Percentiles rank a stretch among this genome's conserved stretches.
These are phyloP conservation scores for Hirudo medicinalis DNA, from an alignment of 1,140 invertebrate species.

Conservation along the genomic window DNA sequence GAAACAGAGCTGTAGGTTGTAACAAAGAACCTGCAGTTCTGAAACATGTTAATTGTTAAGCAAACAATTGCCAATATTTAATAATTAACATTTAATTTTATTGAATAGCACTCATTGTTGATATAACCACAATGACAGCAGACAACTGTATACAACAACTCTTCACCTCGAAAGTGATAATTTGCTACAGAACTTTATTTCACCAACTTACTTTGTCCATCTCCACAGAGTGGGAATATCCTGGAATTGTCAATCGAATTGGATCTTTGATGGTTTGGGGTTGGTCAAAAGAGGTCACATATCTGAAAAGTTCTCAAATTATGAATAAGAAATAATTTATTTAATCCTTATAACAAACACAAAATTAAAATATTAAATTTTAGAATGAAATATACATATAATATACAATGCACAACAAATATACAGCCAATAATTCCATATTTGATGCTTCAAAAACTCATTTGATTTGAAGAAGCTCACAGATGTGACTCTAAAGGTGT, in stretches of 20 bases:
- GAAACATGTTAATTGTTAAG: conserved; percentile 23
- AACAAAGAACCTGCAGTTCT: conserved; percentile 69
- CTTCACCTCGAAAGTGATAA: too few relatives aligned
- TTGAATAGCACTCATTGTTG: background rate
- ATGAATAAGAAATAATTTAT: background rate
- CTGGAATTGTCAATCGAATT: conserved; percentile 35
- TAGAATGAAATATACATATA: too few relatives aligned
- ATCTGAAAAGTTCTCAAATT: background rate
- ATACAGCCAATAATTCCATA: too few relatives aligned
- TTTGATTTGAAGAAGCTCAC: conserved; percentile 30
- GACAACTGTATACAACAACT: too few relatives aligned
- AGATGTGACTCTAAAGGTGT: conserved; percentile 43
- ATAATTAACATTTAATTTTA: conserved; percentile 8
- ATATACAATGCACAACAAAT: too few relatives aligned
- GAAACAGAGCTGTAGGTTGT: conserved; percentile 76
- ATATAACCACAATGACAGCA: background rate
- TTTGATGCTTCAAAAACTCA: too few relatives aligned
- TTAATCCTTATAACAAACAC: background rate
- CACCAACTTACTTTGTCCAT: conserved; percentile 38
- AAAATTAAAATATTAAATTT: too few relatives aligned
- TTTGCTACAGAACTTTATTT: background rate
- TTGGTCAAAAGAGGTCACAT: background rate
- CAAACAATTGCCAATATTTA: conserved; percentile 7
- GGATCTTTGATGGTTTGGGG: background rate
- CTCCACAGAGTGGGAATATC: conserved; percentile 39